Base-by-base conservation (phyloP, 2,888 invertebrate genomes). In the Caenorhabditis sp. region DNA sequence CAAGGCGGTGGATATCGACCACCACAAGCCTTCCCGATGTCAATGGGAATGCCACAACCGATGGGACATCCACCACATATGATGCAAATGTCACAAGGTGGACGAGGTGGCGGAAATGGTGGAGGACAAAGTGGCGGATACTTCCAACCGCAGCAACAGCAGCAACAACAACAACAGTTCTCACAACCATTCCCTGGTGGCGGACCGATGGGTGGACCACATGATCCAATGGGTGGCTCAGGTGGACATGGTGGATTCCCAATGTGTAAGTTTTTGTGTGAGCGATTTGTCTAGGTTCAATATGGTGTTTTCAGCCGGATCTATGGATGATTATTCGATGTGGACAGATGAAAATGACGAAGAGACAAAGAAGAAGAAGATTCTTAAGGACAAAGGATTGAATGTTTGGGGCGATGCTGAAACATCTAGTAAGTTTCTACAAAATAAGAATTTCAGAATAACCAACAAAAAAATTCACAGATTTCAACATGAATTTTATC, bases 281-380 rank as follows among this genome's bases (percentile, higher is more conserved):
- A 7, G 3, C 25, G 7, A 20, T 23, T 5, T 23, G 4, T 21
- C 5, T 25, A 8, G 10, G 54, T 23, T 10, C 20, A 25, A 20
- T 10, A 12, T 38, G 26, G 8, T 58, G 38, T 31, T 5, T 26
- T 58, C 0, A 43, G 43, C 43, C 14, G 62, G 62, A 1, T 50
- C 65, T 23, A 74, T 74, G 74, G 74, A 74, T 54, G 74, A 74
- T 53, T 74, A 74, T 36, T 68, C 74, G 14, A 74, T 74, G 74
- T 74, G 74, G 74, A 74, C 74, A 0, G 74, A 74, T 38, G 70
- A 74, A 27, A 70, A 74, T 57, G 74, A 74, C 27, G 74, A 74
- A 53, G 74, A 74, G 17, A 67, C 74, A 26, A 74, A 74, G 59
- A 63, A 59, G 61, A 74, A 74, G 64, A 74, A 74, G 62, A 52